Conservation (phyloP, 1,140 invertebrate species). For the Scylla paramamosain region DNA sequence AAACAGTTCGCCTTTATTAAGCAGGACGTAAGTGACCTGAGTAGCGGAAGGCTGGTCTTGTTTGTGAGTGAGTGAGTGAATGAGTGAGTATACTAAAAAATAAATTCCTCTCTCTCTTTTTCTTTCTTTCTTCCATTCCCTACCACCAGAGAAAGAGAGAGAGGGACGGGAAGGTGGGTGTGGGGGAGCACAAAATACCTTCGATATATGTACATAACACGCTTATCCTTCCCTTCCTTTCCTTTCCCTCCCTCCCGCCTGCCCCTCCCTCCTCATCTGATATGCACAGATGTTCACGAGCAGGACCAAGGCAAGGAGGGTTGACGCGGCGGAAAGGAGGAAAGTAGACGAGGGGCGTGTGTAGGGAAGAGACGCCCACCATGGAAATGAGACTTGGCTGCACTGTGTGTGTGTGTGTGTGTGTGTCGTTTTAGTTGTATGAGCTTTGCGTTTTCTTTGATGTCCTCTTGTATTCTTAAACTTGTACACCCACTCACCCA, state of each 20-base stretch:
- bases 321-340: background rate
- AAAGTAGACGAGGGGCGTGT: background rate
- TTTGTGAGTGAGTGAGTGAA: background rate
- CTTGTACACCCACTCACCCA: background rate
- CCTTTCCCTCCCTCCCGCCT: background rate
- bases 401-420: constrained; percentile 25
- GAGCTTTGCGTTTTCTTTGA: background rate
- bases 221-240: background rate
- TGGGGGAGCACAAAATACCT: background rate
- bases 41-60: too few relatives aligned
- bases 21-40: too few relatives aligned
- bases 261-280: background rate
- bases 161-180: background rate
- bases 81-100: background rate
- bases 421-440: background rate
- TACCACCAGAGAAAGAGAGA: background rate
- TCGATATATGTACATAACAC: constrained; percentile 3
- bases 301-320: background rate
- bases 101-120: background rate
- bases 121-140: background rate
- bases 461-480: background rate
- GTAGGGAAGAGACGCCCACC: too few relatives aligned
- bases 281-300: background rate
- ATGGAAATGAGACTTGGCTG: too few relatives aligned
- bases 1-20: too few relatives aligned